phyloP scores from a whole-genome alignment of 2,797 vertebrate species.

The Sebastes steindachneri region DNA sequence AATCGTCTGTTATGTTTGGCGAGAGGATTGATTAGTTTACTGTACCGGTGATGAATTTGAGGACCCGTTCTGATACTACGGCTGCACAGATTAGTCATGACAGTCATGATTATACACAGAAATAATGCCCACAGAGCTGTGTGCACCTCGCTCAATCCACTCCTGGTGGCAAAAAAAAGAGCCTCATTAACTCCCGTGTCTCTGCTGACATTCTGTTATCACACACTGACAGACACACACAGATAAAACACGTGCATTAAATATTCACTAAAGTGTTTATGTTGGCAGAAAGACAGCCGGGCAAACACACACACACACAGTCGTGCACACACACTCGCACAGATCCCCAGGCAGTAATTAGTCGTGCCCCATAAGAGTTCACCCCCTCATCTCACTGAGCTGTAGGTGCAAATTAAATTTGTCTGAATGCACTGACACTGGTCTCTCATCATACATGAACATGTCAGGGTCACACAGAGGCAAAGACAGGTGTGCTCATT shows the following conservation, averaged over 20 bases:
- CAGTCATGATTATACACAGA: slow-evolving; percentile 55
- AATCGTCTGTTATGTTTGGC: neutral
- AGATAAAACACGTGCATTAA: slow-evolving; percentile 74
- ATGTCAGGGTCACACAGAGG: slow-evolving; percentile 56
- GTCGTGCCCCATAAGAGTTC: slow-evolving; percentile 60
- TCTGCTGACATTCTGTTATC: slow-evolving; percentile 81
- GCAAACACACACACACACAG: slow-evolving; percentile 29
- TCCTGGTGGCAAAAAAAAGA: slow-evolving; percentile 57
- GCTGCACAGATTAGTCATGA: slow-evolving; percentile 42
- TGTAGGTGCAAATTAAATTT: slow-evolving; percentile 79
- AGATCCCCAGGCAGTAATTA: slow-evolving; percentile 76
- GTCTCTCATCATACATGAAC: slow-evolving; percentile 59
- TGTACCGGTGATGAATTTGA: slow-evolving; percentile 21
- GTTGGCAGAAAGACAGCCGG: slow-evolving; percentile 62
- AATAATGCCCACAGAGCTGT: slow-evolving; percentile 39
- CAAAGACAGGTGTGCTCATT: slow-evolving; percentile 36
- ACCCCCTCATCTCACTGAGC: slow-evolving; percentile 57
- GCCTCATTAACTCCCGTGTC: slow-evolving; percentile 78
- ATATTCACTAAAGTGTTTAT: slow-evolving; percentile 78
- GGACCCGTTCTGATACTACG: slow-evolving; percentile 16
- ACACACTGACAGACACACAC: slow-evolving; percentile 73
- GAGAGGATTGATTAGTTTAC: slow-evolving; percentile 10
- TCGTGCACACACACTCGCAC: slow-evolving; percentile 14
- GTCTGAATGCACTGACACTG: slow-evolving; percentile 67
- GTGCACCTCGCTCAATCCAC: slow-evolving; percentile 57